These are phyloP conservation scores for Aramus guarauna DNA, from an alignment of 2,113 vertebrate species.

Conservation along the genomic window DNA sequence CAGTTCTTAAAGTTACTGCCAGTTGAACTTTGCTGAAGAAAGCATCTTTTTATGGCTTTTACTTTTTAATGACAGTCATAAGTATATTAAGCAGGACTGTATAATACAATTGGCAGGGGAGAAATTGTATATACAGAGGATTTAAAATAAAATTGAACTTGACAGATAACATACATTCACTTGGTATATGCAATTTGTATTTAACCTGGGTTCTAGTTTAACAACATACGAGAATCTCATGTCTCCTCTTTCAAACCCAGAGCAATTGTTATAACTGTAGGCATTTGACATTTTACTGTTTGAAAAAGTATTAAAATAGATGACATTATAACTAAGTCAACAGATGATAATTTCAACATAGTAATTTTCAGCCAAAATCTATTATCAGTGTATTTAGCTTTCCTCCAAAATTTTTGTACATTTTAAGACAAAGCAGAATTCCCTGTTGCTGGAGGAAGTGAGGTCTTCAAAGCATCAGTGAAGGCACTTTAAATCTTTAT, in stretches of 20 bases:
- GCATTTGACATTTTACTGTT: neutral
- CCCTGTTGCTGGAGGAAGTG: neutral
- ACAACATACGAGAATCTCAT: neutral
- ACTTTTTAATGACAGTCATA: neutral
- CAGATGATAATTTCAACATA: neutral
- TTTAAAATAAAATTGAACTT: neutral
- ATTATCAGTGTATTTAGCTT: neutral
- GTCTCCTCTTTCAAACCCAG: neutral
- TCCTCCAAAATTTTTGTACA: neutral
- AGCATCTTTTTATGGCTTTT: neutral
- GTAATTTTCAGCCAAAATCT: neutral
- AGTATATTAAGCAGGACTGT: neutral
- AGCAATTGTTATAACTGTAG: neutral
- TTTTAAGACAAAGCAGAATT: neutral
- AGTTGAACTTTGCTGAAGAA: neutral
- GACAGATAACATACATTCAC: neutral
- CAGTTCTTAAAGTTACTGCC: neutral
- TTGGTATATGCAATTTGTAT: neutral
- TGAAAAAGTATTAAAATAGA: neutral
- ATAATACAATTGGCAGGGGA: neutral
- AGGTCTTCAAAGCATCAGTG: neutral
- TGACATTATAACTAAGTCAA: neutral
- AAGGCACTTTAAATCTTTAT: neutral
- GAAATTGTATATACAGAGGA: neutral
- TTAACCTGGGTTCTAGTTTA: neutral